These are phyloP conservation scores for Caradrina kadenii DNA, from an alignment of 2,888 invertebrate genomes.

Conservation along the genomic window DNA sequence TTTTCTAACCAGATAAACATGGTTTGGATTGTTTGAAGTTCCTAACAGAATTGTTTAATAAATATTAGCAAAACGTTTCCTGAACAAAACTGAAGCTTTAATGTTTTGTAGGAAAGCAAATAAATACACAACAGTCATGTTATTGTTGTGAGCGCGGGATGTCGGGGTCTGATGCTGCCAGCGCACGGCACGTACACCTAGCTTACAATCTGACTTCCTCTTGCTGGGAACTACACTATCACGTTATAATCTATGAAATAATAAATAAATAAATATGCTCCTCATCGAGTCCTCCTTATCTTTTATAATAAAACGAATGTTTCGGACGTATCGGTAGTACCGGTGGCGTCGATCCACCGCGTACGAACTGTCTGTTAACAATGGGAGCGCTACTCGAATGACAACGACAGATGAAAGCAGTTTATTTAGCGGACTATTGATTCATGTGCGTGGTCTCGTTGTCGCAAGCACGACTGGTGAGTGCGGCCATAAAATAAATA, in stretches of 20 bases:
- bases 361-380: conserved; percentile 17
- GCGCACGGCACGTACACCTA: neutral
- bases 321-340: neutral
- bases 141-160: conserved; percentile 22
- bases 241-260: too few species aligned
- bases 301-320: neutral
- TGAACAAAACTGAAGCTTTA: conserved; percentile 32
- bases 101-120: conserved; percentile 39
- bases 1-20: conserved; percentile 24
- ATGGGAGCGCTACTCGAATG: conserved; percentile 26
- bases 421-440: conserved; percentile 29
- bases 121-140: conserved; percentile 41
- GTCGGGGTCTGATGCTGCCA: neutral
- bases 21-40: conserved; percentile 24
- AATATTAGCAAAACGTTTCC: conserved; percentile 47
- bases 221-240: neutral
- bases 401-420: conserved; percentile 44
- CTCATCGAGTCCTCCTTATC: neutral
- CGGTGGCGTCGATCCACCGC: neutral
- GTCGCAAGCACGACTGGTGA: neutral
- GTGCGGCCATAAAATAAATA: neutral
- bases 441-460: conserved; percentile 10
- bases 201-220: neutral
- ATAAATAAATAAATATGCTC: neutral
- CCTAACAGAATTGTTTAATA: conserved; percentile 44